Evolutionary conservation across 2,113 vertebrate species (phyloP), one percentile per base, ranked within the genome.

Genomic region (Mus pahari): DNA sequence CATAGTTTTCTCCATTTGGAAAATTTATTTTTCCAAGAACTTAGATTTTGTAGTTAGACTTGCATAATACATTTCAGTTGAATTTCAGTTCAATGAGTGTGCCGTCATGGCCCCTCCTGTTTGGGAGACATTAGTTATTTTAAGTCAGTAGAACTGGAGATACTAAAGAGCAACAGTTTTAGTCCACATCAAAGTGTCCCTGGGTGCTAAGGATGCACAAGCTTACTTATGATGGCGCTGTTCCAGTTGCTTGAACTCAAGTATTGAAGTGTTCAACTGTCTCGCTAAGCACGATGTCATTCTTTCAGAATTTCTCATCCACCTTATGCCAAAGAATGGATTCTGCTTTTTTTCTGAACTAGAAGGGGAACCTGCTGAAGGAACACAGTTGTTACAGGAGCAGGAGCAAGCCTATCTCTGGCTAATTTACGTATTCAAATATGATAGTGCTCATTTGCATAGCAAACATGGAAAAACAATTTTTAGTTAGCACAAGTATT

Each of bases 1-100:
- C 33, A 64, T 70, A 96, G 95, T 94, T 97, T 95, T 70, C 91
- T 96, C 86, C 90, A 92, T 90, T 96, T 97, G 97, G 95, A 58
- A 53, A 94, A 68, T 60, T 96, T 96, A 68, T 73, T 73, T 94
- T 94, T 73, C 95, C 94, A 94, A 77, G 92, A 39, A 26, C 95
- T 68, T 93, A 87, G 60, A 96, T 82, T 97, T 92, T 87, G 50
- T 94, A 92, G 97, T 94, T 74, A 66, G 75, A 66, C 28, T 97
- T 98, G 89, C 62, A 75, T 68, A 96, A 94, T 96, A 62, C 81
- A 28, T 95, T 94, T 92, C 70, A 55, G 36, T 88, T 88, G 66
- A 82, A 95, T 98, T 97, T 97, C 91, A 97, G 58, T 79, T 78
- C 95, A 95, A 68, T 92, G 68, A 71, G 12, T 78, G 33, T 93